Percentiles rank a stretch among this genome's conserved stretches.
These are phyloP conservation scores for Corydoras sp. DNA, from an alignment of 2,113 vertebrate genomes.

Conservation along the genomic window DNA sequence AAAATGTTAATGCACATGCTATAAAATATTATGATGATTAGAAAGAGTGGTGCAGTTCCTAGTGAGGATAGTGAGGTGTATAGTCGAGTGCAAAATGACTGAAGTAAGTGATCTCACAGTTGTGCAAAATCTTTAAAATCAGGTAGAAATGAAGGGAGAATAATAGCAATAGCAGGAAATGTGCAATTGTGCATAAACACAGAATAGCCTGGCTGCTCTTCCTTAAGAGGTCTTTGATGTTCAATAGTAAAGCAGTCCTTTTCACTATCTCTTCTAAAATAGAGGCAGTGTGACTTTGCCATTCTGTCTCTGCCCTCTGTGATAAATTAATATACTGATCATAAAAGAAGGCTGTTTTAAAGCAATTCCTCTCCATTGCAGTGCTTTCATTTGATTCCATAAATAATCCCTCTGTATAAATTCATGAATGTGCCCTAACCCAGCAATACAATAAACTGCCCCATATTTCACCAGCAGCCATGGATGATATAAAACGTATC, in stretches of 20 bases:
- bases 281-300: conserved; percentile 62
- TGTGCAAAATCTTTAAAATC: conserved; percentile 51
- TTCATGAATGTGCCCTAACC: conserved; percentile 67
- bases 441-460: conserved; percentile 67
- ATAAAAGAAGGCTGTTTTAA: conserved; percentile 65
- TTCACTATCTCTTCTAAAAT: conserved; percentile 60
- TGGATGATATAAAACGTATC: conserved; percentile 40
- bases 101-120: background rate
- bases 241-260: conserved; percentile 65
- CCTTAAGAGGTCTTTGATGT: conserved; percentile 52
- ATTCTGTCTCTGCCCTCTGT: conserved; percentile 54
- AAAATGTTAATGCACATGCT: too few relatives aligned
- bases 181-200: conserved; percentile 58
- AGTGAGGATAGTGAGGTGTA: conserved; percentile 12
- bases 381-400: conserved; percentile 67
- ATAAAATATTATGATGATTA: too few relatives aligned
- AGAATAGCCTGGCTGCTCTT: conserved; percentile 52
- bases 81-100: conserved; percentile 34
- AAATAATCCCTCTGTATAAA: conserved; percentile 68
- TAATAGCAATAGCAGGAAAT: conserved; percentile 50
- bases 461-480: conserved; percentile 62
- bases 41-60: background rate
- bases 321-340: conserved; percentile 68
- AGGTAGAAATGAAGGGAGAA: conserved; percentile 50
- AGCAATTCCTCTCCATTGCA: conserved; percentile 62